Evolutionary conservation across 2,888 invertebrate genomes (phyloP).

Genomic region (Lasiommata megera): DNA sequence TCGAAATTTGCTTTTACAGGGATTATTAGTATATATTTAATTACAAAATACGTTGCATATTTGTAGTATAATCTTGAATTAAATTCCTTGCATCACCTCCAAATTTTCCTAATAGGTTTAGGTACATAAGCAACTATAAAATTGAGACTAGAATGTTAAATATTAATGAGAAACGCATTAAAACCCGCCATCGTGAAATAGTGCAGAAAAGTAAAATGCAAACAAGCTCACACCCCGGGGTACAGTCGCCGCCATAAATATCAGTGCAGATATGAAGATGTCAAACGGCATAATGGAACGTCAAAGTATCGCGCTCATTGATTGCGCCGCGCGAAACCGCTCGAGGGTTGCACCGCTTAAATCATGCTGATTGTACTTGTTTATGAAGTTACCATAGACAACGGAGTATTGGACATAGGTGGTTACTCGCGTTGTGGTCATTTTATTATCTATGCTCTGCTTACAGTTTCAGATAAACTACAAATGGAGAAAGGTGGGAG

Average conservation of each 20-base stretch:
- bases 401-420: not conserved
- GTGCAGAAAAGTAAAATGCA: slow-evolving; percentile 21
- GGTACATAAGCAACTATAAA: too few relatives aligned
- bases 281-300: slow-evolving; percentile 53
- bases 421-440: too few relatives aligned
- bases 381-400: slow-evolving; percentile 35
- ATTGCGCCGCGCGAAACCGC: slow-evolving; percentile 34
- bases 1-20: too few relatives aligned
- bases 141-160: too few relatives aligned
- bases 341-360: slow-evolving; percentile 40
- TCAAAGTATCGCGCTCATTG: slow-evolving; percentile 12
- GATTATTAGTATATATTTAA: too few relatives aligned
- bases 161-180: slow-evolving; percentile 1
- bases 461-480: too few relatives aligned
- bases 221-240: slow-evolving; percentile 46
- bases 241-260: slow-evolving; percentile 66
- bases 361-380: slow-evolving; percentile 47
- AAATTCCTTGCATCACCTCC: too few relatives aligned
- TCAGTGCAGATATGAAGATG: slow-evolving; percentile 72
- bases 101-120: too few relatives aligned
- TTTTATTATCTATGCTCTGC: too few relatives aligned
- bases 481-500: too few relatives aligned
- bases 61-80: too few relatives aligned
- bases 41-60: too few relatives aligned
- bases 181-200: slow-evolving; percentile 16